Base-by-base conservation (phyloP, 2,113 vertebrate genomes). In the Clarias batrachus region DNA sequence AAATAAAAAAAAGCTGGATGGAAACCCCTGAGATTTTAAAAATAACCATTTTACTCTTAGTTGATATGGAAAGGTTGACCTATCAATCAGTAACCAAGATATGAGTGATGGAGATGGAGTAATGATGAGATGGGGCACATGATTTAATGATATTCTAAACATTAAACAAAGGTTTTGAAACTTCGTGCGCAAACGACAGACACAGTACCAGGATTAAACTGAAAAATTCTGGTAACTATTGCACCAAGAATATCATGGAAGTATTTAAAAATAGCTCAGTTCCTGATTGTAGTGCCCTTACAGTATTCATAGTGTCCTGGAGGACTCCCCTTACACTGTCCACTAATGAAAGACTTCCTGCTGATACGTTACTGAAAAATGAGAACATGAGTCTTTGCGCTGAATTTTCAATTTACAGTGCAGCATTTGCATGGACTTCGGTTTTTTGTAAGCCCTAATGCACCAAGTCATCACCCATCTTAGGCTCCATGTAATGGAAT, bases 371-470 rank as follows among this genome's bases (percentile, higher is more conserved):
- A 84, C 23, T 30, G 68, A 77, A 70, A 78, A 82, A 78, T 83
- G 48, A 71, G 59, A 78, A 25, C 59, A 65, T 48, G 48, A 48
- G 25, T 81, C 68, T 56, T 23, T 48, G 57, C 30, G 59, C 57
- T 79, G 54, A 87, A 83, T 66, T 81, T 74, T 81, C 21, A 62
- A 76, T 27, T 74, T 71, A 59, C 82, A 52, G 48, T 37, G 27
- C 8, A 10, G 79, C 81, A 83, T 80, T 80, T 88, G 57, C 84
- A 88, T 52, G 83, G 65, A 54, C 78, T 77, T 87, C 74, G 81
- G 78, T 80, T 87, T 87, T 57, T 71, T 83, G 82, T 81, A 83
- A 85, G 87, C 82, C 80, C 30, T 54, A 86, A 86, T 86, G 82
- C 85, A 84, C 70, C 83, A 84, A 56, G 84, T 80, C 59, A 87